Conservation (phyloP, 2,113 vertebrate species). For the Oostethus manadensis region DNA sequence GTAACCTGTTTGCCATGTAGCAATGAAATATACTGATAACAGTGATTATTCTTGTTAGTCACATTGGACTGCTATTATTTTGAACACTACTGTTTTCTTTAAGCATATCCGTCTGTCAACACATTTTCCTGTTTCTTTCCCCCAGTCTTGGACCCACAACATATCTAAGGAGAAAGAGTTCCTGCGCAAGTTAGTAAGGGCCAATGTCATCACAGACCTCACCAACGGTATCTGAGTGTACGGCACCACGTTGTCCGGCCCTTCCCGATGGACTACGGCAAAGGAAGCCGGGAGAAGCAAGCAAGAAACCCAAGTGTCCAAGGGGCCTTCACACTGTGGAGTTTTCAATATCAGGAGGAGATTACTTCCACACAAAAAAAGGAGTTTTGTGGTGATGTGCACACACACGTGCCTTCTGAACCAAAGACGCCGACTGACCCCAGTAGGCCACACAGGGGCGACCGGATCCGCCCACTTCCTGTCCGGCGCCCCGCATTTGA, state of each 20-base stretch:
- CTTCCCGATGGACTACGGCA: constrained; percentile 38
- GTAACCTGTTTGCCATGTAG: too few relatives aligned
- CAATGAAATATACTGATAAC: too few relatives aligned
- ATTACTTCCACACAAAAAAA: constrained; percentile 7
- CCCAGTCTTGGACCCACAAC: constrained; percentile 97
- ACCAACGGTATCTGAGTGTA: constrained; percentile 88
- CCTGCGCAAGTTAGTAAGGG: constrained; percentile 91
- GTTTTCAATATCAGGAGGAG: constrained; percentile 40
- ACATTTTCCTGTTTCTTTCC: constrained; percentile 11
- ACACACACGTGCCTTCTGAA: constrained; percentile 67
- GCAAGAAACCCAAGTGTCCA: constrained; percentile 5
- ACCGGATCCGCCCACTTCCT: constrained; percentile 21
- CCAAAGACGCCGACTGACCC: constrained; percentile 59
- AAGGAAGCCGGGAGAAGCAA: constrained; percentile 36
- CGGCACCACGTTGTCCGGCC: constrained; percentile 27
- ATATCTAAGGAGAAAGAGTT: constrained; percentile 97
- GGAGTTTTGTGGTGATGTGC: constrained; percentile 39
- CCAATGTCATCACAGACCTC: constrained; percentile 88
- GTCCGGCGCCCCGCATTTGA: constrained; percentile 14
- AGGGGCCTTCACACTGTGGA: constrained; percentile 36
- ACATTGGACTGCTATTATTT: too few relatives aligned
- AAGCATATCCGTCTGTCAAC: not conserved
- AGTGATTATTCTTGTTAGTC: too few relatives aligned
- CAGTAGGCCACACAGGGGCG: constrained; percentile 4
- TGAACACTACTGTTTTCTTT: too few relatives aligned